phyloP scores from a whole-genome alignment of 2,888 invertebrate genomes.

The Anoplius nigerrimus region DNA sequence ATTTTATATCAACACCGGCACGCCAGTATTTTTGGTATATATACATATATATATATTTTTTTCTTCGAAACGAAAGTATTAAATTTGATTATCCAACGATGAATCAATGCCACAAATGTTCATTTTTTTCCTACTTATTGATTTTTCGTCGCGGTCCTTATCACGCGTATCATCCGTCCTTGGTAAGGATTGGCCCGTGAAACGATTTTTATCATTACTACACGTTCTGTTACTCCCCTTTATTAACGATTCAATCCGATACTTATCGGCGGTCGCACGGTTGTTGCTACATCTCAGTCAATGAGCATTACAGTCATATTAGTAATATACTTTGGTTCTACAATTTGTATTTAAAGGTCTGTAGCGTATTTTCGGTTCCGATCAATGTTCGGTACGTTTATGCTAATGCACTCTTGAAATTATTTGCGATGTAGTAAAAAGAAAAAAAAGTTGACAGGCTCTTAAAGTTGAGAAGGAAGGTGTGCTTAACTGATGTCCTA shows the following conservation, averaged over 20 bases:
- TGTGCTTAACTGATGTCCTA: neutral
- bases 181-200: constrained; percentile 46
- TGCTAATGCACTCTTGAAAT: no score
- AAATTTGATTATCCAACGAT: constrained; percentile 37
- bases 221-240: no score
- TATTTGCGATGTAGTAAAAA: neutral
- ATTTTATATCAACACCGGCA: constrained; percentile 28
- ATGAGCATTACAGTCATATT: no score
- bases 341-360: no score
- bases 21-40: constrained; percentile 52
- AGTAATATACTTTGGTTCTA: no score
- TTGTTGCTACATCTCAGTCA: no score
- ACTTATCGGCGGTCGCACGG: constrained; percentile 9
- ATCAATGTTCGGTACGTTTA: no score
- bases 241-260: neutral
- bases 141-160: constrained; percentile 40
- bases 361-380: no score
- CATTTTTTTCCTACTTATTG: constrained; percentile 37
- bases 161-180: constrained; percentile 51
- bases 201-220: constrained; percentile 16
- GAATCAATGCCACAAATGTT: constrained; percentile 28
- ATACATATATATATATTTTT: no score
- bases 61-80: constrained; percentile 38
- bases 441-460: neutral
- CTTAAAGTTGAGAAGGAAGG: neutral